Evolutionary conservation across 2,113 vertebrate genomes (phyloP).

Genomic region (Symphodus melops): DNA sequence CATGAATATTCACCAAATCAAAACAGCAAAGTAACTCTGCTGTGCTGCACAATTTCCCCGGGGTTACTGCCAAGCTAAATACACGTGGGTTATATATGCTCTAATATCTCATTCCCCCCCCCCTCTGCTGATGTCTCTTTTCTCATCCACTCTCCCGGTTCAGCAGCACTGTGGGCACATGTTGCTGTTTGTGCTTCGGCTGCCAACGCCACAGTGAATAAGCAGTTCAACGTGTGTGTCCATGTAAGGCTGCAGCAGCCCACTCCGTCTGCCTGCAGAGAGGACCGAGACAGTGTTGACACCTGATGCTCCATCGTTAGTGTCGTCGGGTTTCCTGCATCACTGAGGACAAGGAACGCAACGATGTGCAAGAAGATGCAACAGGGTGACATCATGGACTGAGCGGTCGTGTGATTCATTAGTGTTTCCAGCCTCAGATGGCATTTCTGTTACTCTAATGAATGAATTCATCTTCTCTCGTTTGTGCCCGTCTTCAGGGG

Average conservation of each 20-base stretch:
- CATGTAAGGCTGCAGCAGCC: slow-evolving; percentile 66
- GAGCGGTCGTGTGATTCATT: not conserved
- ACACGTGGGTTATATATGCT: slow-evolving; percentile 2
- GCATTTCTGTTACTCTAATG: not conserved
- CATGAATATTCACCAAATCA: slow-evolving; percentile 74
- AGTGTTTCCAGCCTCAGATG: not conserved
- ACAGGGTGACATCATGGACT: not conserved
- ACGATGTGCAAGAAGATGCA: not conserved
- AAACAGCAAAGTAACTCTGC: slow-evolving; percentile 48
- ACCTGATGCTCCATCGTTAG: too few relatives aligned
- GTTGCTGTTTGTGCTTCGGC: not conserved
- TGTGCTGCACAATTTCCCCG: slow-evolving; percentile 41
- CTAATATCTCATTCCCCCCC: not conserved
- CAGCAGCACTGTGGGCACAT: slow-evolving; percentile 1
- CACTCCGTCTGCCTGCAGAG: slow-evolving; percentile 7
- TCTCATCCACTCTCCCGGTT: slow-evolving; percentile 4
- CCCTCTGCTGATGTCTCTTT: not conserved
- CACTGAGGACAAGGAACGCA: not conserved
- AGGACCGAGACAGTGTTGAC: not conserved
- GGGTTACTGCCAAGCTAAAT: slow-evolving; percentile 42
- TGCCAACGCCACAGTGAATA: slow-evolving; percentile 46
- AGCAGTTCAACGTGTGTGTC: slow-evolving; percentile 51
- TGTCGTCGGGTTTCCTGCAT: not conserved
- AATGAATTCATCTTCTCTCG: not conserved
- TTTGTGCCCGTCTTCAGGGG: not conserved